Evolutionary conservation across 2,113 vertebrate species (phyloP), one percentile per base, ranked within the genome.

Genomic region (Siniperca knerii): DNA sequence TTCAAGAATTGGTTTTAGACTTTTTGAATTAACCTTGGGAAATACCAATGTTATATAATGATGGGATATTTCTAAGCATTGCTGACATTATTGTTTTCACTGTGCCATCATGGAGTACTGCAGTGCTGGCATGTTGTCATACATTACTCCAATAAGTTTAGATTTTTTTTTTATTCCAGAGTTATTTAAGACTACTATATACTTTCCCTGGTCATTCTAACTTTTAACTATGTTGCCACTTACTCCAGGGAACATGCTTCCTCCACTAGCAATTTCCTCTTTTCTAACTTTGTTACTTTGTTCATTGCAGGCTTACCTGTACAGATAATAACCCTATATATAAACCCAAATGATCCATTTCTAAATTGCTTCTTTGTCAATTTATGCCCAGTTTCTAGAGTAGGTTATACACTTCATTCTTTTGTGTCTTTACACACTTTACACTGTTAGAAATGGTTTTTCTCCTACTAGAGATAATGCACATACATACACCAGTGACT

Each of bases 211-310:
- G 75, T 73, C 29, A 44, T 65, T 81, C 75, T 74, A 54, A 16
- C n/a, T 58, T 79, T 68, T 65, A 29, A 29, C 52, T 81, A 21
- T 72, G 37, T 80, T 75, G 23, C 48, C 42, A 29, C 13, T 12
- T 76, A 40, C 79, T 75, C 18, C 20, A 25, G 35, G 72, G 69
- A 67, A 73, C 23, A 46, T 25, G 52, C 57, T 79, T 66, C 18
- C 46, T 81, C 48, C 12, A 57, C 33, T 20, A 23, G 71, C 55
- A 80, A 61, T 83, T 78, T 82, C 33, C 50, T 78, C 16, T 64
- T 85, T 23, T 72, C 5, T 48, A 65, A n/a, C 55, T 61, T 11
- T 4, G 10, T 69, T 61, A 40, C 40, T 57, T 81, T 70, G 57
- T 18, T 75, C 6, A 46, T 5, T 25, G 15, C 58, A 68, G 54